A percentile compares a stretch with the other conserved stretches of the same genome.
Conservation (phyloP, 2,797 vertebrate genomes). For the Oreochromis grahami region DNA sequence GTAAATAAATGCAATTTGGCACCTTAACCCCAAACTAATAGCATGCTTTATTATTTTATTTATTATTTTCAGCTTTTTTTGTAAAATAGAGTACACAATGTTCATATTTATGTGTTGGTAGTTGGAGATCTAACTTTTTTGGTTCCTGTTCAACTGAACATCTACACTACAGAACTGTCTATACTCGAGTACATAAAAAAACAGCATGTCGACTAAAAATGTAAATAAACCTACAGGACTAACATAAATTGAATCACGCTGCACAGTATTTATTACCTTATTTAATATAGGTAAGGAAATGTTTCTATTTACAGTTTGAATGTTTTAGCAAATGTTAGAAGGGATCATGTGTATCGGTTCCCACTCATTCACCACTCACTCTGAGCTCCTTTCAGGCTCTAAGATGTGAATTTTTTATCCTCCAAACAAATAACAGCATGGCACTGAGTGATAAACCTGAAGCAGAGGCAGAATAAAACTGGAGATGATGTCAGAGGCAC, state of each 20-base stretch:
- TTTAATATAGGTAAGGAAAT: background rate
- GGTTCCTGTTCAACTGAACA: background rate
- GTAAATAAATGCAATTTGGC: background rate
- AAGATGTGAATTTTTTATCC: background rate
- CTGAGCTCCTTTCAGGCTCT: background rate
- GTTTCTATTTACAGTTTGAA: background rate
- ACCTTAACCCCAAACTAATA: background rate
- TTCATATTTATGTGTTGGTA: background rate
- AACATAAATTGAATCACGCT: background rate
- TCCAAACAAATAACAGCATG: background rate
- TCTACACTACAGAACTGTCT: background rate
- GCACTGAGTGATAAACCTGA: background rate
- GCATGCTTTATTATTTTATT: background rate
- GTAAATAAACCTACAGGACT: background rate
- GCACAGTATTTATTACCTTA: background rate
- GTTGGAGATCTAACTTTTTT: background rate
- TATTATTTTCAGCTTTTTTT: background rate
- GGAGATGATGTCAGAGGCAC: background rate
- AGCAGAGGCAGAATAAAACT: background rate
- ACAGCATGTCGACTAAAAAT: background rate
- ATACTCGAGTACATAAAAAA: background rate
- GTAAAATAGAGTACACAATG: background rate
- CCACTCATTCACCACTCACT: background rate
- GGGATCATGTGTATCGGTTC: background rate
- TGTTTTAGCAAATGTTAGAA: background rate